Percentiles rank a stretch among this genome's conserved stretches.
Conservation (phyloP, 2,113 vertebrate species). For the Aptenodytes patagonicus region DNA sequence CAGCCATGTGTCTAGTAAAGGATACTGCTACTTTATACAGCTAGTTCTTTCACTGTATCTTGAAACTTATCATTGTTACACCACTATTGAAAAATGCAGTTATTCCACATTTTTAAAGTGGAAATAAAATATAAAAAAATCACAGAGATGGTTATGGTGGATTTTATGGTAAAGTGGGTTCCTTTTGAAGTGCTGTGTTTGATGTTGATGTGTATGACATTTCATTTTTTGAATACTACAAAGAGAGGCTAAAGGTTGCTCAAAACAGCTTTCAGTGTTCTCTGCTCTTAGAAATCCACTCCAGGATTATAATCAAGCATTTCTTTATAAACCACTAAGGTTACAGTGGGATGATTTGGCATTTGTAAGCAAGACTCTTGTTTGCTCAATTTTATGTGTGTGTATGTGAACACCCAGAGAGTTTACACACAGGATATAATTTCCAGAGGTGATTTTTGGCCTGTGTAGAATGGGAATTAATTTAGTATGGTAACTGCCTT, state of each 20-base stretch:
- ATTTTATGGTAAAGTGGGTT: not conserved
- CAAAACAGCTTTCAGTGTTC: not conserved
- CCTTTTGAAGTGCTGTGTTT: not conserved
- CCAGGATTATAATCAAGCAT: not conserved
- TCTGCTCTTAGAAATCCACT: not conserved
- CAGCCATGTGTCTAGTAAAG: not conserved
- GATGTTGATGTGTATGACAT: not conserved
- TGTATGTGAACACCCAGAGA: not conserved
- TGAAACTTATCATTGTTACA: not conserved
- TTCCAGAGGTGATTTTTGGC: conserved; percentile 30
- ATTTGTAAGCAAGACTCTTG: not conserved
- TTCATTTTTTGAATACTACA: not conserved
- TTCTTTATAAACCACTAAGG: conserved; percentile 14
- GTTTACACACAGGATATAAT: not conserved
- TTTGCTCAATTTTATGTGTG: conserved; percentile 1
- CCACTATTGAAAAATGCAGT: not conserved
- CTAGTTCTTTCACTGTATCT: not conserved
- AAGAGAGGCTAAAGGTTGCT: not conserved
- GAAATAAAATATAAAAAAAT: not conserved
- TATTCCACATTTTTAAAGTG: not conserved
- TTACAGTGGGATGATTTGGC: not conserved
- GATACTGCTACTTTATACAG: not conserved
- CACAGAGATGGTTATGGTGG: not conserved
- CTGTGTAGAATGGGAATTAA: not conserved
- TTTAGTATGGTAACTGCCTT: conserved; percentile 1